Percentiles rank a stretch among this genome's conserved stretches.
Conservation (phyloP, 2,113 vertebrate genomes). For the Enhydra lutris region DNA sequence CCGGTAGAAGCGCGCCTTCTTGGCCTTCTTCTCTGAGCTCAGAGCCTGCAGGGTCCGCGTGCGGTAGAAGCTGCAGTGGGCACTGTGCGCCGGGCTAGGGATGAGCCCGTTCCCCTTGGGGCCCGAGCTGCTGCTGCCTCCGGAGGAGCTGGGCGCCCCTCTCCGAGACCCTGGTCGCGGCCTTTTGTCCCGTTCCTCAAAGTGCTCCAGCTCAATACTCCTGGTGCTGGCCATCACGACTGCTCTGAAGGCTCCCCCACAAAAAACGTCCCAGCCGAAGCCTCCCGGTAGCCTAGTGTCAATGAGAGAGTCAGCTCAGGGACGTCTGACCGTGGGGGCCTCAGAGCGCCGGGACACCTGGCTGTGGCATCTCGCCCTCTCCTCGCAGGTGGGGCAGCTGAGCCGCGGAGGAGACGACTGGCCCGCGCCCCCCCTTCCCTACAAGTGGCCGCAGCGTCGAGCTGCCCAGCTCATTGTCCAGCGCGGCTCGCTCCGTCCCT, state of each 20-base stretch:
- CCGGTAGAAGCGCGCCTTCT: constrained; percentile 96
- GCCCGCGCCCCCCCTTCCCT: background rate
- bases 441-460: background rate
- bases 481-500: background rate
- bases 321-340: background rate
- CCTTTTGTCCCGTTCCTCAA: constrained; percentile 93
- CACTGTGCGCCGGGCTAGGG: constrained; percentile 97
- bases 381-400: constrained; percentile 40
- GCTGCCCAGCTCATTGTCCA: constrained; percentile 29
- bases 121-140: constrained; percentile 81
- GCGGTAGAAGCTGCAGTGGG: constrained; percentile 98
- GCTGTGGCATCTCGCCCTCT: constrained; percentile 30
- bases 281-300: background rate
- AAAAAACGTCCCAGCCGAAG: background rate
- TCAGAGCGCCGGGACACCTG: constrained; percentile 43
- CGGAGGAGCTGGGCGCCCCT: constrained; percentile 81
- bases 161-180: constrained; percentile 82
- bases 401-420: background rate
- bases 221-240: constrained; percentile 87
- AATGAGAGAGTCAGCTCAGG: rapidly evolving
- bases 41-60: constrained; percentile 97
- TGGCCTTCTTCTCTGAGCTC: constrained; percentile 94
- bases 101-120: constrained; percentile 90
- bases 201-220: constrained; percentile 96
- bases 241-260: background rate